Conservation (phyloP, 2,888 invertebrate species). For the Drosophila multiciliata region DNA sequence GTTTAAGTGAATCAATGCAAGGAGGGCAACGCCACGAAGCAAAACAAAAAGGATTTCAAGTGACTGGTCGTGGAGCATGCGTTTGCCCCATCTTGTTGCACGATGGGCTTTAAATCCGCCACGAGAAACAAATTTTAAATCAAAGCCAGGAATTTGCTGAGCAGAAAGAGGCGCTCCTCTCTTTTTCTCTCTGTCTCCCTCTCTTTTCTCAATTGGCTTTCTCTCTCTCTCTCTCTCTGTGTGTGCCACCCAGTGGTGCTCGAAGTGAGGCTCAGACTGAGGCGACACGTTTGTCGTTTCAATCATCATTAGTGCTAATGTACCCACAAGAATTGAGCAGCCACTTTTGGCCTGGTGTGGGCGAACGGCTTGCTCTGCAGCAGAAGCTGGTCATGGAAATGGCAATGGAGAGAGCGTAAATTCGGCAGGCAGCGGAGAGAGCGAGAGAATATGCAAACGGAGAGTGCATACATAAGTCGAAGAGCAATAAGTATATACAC, state of each 20-base stretch:
- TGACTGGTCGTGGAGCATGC: conserved; percentile 25
- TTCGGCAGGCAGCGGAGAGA: conserved; percentile 12
- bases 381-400: not conserved
- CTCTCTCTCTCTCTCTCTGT: not conserved
- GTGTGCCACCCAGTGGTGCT: not conserved
- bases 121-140: conserved; percentile 70
- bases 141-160: conserved; percentile 65
- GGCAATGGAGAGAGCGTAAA: conserved; percentile 11
- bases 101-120: conserved; percentile 37
- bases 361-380: conserved; percentile 15
- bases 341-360: conserved; percentile 52
- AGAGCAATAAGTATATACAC: conserved; percentile 19
- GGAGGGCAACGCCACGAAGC: conserved; percentile 28
- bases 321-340: conserved; percentile 85
- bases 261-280: conserved; percentile 36
- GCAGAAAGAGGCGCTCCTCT: conserved; percentile 18
- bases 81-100: conserved; percentile 11
- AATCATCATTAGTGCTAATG: conserved; percentile 86
- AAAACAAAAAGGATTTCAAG: conserved; percentile 37
- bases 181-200: not conserved
- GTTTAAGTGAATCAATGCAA: conserved; percentile 76
- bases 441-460: conserved; percentile 18
- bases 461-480: conserved; percentile 6
- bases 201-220: conserved; percentile 5
- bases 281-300: conserved; percentile 83